Percentiles rank a stretch among this genome's conserved stretches.
phyloP scores from a whole-genome alignment of 2,113 vertebrate genomes.

The Glareola pratincola region DNA sequence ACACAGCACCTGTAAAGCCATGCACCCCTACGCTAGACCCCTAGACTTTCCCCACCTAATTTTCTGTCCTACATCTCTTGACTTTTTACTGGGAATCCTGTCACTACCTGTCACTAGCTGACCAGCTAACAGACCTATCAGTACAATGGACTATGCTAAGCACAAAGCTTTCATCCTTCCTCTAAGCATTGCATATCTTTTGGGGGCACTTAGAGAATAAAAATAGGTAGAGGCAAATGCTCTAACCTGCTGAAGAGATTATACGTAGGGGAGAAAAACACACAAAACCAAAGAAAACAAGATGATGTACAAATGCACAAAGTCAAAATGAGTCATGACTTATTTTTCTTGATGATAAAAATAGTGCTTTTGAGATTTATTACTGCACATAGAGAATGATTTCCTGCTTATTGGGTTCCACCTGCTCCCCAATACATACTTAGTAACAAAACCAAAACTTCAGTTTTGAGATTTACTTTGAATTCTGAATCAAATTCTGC shows the following conservation, averaged over 20 bases:
- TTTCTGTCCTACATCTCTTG: neutral
- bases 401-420: neutral
- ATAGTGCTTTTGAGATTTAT: neutral
- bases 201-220: neutral
- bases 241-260: neutral
- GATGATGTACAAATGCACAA: neutral
- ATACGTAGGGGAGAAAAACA: neutral
- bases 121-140: neutral
- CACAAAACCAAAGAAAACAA: neutral
- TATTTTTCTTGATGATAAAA: neutral
- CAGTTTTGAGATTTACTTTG: neutral
- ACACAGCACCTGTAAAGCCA: neutral
- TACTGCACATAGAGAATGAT: neutral
- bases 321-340: neutral
- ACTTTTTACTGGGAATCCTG: neutral
- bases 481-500: neutral
- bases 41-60: neutral
- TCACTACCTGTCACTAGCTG: neutral
- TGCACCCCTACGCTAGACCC: fast-evolving
- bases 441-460: neutral
- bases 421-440: fast-evolving
- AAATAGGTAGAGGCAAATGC: neutral
- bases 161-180: neutral
- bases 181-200: neutral
- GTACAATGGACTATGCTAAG: neutral